Percentiles rank a stretch among this genome's conserved stretches.
Evolutionary conservation across 1,140 invertebrate genomes (phyloP).

Genomic region (Fopius arisanus): DNA sequence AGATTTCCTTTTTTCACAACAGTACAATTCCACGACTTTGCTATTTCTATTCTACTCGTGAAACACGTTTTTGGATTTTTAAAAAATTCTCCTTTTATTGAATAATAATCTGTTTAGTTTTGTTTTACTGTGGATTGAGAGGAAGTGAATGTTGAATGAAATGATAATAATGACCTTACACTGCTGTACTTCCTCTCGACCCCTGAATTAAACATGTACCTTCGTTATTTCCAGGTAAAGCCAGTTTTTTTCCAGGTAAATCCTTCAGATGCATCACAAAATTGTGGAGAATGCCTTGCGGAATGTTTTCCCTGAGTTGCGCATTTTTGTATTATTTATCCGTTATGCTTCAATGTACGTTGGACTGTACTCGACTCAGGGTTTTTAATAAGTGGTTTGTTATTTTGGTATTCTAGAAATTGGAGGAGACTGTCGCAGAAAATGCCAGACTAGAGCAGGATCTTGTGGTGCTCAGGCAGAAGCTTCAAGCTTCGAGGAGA

Average conservation of each 20-base stretch:
- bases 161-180: neutral
- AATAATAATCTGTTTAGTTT: neutral
- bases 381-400: neutral
- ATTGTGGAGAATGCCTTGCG: conserved; percentile 8
- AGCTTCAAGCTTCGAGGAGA: conserved; percentile 74
- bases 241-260: conserved; percentile 56
- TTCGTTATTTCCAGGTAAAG: conserved; percentile 54
- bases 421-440: conserved; percentile 89
- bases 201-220: conserved; percentile 37
- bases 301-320: conserved; percentile 3
- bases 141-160: conserved; percentile 6
- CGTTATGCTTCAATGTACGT: conserved; percentile 23
- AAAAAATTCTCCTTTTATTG: neutral
- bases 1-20: too few relatives aligned
- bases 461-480: conserved; percentile 82
- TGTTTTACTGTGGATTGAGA: conserved; percentile 17
- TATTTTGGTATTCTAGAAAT: conserved; percentile 69
- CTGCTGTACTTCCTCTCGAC: conserved; percentile 17
- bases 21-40: too few relatives aligned
- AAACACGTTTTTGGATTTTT: neutral
- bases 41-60: too few relatives aligned
- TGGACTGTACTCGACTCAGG: neutral
- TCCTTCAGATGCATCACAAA: conserved; percentile 27
- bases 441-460: conserved; percentile 89
- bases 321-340: neutral